Base-by-base conservation (phyloP, 1,140 invertebrate genomes). In the Trichomalopsis sarcophagae region DNA sequence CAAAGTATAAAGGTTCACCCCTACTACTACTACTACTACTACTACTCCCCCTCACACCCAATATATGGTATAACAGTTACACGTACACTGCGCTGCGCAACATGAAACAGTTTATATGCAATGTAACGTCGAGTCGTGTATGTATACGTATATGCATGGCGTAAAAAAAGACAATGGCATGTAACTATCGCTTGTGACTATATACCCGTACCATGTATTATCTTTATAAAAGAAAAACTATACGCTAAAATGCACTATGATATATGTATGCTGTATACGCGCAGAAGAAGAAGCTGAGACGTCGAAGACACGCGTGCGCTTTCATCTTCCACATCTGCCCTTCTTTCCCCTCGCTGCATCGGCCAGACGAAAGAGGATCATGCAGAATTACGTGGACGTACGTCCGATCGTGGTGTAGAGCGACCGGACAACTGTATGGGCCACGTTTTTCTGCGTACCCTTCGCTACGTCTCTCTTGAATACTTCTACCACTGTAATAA, bases 181-280 rank as follows among this genome's bases (percentile, higher is more conserved):
- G 81, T 55, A 73, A 47, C 85, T 76, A 81, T 80, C 83, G 81
- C 86, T 87, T 87, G 77, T 80, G 44, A 47, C 40, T 66, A 6
- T 44, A 85, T 10, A 44, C 10, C 40, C 40, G 17, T n/a, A 62
- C 55, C 55, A 62, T 62, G 55, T 62, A 62, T 55, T 85, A 85
- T 85, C 84, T 69, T 44, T 74, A 77, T 87, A 85, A 36, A 71
- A 40, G 62, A 30, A 50, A 62, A 71, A 33, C 74, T 66, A 17
- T 30, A 44, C 50, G 27, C 69, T 75, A 47, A n/a, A 69, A 30
- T 74, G 44, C 30, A 50, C n/a, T 33, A 17, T 66, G 17, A 80
- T 68, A 84, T 55, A 84, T 77, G 30, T 69, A 82, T 62, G 4
- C 76, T 78, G 14, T 44, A 23, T 76, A 83, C 68, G 40, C 5